phyloP scores from a whole-genome alignment of 2,888 invertebrate genomes.

The Pachymerium ferrugineum region DNA sequence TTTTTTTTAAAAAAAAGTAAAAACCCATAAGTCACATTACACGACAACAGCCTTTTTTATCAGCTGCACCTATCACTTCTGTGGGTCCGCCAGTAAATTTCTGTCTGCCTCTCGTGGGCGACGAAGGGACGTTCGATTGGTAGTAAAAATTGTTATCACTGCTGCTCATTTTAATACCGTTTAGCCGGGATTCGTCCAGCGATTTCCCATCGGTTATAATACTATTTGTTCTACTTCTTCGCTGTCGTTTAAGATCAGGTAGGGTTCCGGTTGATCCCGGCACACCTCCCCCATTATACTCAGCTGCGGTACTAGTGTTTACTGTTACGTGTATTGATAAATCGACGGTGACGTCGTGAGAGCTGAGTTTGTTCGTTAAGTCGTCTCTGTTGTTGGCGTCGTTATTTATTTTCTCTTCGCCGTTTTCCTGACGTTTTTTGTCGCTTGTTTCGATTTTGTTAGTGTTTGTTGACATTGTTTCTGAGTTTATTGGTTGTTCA shows the following conservation, averaged over 20 bases:
- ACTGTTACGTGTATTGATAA: conserved; percentile 40
- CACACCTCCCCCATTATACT: background rate
- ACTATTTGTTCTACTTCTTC: conserved; percentile 47
- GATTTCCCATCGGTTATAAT: conserved; percentile 24
- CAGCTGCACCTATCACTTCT: background rate
- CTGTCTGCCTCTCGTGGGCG: background rate
- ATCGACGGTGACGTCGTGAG: conserved; percentile 43
- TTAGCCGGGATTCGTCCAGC: conserved; percentile 6
- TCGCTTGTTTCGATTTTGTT: background rate
- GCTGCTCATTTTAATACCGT: background rate
- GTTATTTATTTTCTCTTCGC: too few relatives aligned
- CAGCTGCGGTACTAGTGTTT: background rate
- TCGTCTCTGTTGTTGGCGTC: too few relatives aligned
- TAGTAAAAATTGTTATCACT: background rate
- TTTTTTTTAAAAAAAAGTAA: background rate
- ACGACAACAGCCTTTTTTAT: conserved; percentile 5
- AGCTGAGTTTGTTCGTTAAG: too few relatives aligned
- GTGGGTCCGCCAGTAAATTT: background rate
- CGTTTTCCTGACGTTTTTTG: background rate
- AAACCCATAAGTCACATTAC: conserved; percentile 19
- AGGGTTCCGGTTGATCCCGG: conserved; percentile 58
- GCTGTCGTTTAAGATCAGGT: conserved; percentile 87
- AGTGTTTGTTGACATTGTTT: background rate
- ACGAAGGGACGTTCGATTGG: background rate
- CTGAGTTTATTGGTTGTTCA: background rate